Evolutionary conservation across 2,797 vertebrate species (phyloP), one percentile per base, ranked within the genome.

Genomic region (Agapornis canus): DNA sequence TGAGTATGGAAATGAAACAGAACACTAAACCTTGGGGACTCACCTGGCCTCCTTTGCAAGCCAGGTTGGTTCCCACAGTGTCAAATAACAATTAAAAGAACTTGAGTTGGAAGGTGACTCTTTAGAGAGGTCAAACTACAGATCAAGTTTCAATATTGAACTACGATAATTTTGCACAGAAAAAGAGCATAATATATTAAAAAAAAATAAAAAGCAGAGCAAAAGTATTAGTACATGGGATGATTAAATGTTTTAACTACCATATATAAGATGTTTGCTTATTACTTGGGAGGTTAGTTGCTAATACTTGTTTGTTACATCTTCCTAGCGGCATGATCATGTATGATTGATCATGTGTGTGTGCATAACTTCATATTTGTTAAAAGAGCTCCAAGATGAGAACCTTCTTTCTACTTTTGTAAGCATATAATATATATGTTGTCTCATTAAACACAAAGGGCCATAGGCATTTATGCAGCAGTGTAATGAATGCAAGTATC

Each of bases 11-110:
- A 98, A 97, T 97, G 96, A 97, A 98, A 96, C 89, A 92, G 97
- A 97, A 81, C 86, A 78, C 78, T 76, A 94, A 97, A 97, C 97
- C 98, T 98, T 95, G 86, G 97, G 97, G 97, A 98, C 94, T 98
- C 97, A 96, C 95, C 93, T 98, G 98, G 90, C 97, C 96, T 97
- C 91, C 80, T 98, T 98, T 93, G 79, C 94, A 94, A 97, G 84
- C 95, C 97, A 97, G 96, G 94, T 92, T 90, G 88, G 70, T 95
- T 98, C 97, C 96, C 89, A 95, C 82, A 82, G 97, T 92, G 95
- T 94, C 63, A 54, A 95, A 92, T 92, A 92, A 96, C 96, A 97
- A 96, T 97, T 97, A 97, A 96, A 96, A 81, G 88, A 95, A 82
- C 69, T 94, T 29, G 89, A 35, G 77, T 86, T 96, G 97, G 95